Conservation (phyloP, 2,888 invertebrate genomes). For the Bursaphelenchus okinawaensis region DNA sequence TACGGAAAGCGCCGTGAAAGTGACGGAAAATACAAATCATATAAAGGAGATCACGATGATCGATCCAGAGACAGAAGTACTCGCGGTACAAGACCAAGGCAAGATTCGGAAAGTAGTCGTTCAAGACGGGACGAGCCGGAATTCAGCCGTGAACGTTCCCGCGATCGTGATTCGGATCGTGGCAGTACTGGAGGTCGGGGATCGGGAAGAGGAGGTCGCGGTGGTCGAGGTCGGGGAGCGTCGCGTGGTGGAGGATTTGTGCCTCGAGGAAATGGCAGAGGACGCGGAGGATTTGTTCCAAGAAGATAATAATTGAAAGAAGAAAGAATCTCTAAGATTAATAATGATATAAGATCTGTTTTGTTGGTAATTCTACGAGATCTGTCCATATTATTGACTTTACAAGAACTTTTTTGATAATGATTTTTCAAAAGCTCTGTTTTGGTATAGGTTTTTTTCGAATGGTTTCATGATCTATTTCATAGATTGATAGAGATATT, state of each 20-base stretch:
- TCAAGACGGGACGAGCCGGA: not conserved
- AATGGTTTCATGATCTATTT: too few relatives aligned
- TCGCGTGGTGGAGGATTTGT: slow-evolving; percentile 2
- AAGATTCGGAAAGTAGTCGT: too few relatives aligned
- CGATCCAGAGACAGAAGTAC: not conserved
- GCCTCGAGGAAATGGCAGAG: not conserved
- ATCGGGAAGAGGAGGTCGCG: not conserved
- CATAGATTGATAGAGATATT: too few relatives aligned
- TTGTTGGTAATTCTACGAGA: too few relatives aligned
- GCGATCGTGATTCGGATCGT: not conserved
- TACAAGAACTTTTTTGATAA: too few relatives aligned
- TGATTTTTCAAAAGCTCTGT: too few relatives aligned
- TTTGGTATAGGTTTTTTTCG: too few relatives aligned
- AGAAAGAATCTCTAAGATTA: not conserved
- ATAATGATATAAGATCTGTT: too few relatives aligned
- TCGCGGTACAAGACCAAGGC: not conserved
- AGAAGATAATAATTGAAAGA: not conserved
- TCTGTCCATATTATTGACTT: too few relatives aligned
- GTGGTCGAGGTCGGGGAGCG: not conserved
- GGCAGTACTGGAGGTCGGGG: not conserved
- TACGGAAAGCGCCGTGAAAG: slow-evolving; percentile 1
- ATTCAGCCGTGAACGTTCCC: not conserved
- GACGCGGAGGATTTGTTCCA: slow-evolving; percentile 15
- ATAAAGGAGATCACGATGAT: not conserved
- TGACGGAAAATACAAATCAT: not conserved